Evolutionary conservation across 2,797 vertebrate genomes (phyloP), one percentile per base, ranked within the genome.

Genomic region (Oreortyx pictus): DNA sequence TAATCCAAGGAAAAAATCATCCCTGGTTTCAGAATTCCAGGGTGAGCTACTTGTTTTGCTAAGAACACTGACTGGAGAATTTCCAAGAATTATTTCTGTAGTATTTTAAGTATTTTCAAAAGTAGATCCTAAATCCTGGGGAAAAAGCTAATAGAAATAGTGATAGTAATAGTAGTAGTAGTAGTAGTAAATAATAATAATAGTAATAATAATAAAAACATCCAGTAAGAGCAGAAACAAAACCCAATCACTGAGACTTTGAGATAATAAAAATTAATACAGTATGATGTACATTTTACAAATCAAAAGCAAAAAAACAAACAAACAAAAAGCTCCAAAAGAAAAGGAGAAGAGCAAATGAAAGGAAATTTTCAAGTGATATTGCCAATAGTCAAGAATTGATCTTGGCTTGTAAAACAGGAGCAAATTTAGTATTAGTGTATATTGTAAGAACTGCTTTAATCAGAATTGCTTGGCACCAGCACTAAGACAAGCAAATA

Each of bases 171-270:
- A 41, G 39, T 41, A 66, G 33, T 15, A n/a, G 71, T 46, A 35
- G 31, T 6, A 14, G n/a, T 60, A 35, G 31, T 6, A 14, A 18
- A 35, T 60, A 50, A 25, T 35, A 7, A 11, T 13, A 23, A 31
- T n/a, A 37, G 37, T 37, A 66, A 66, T 15, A n/a, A 71, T 43
- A 35, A 37, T 6, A 15, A 12, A 18, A 73, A 41, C 39, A 41
- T 14, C 39, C n/a, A 23, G 24, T 17, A 6, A 0, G 0, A 3
- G 5, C 23, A 18, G 54, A 56, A 56, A n/a, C 4, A 60, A 78
- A 59, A 29, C 6, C 6, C 14, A 73, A 14, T 14, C 17, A 35
- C 18, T 50, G 39, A 22, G 66, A 43, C 9, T 74, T 78, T 72
- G 35, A 27, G 16, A 44, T 88, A 71, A 67, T 75, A 61, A 46